Conservation (phyloP, 1,140 invertebrate genomes). For the Samia ricini region DNA sequence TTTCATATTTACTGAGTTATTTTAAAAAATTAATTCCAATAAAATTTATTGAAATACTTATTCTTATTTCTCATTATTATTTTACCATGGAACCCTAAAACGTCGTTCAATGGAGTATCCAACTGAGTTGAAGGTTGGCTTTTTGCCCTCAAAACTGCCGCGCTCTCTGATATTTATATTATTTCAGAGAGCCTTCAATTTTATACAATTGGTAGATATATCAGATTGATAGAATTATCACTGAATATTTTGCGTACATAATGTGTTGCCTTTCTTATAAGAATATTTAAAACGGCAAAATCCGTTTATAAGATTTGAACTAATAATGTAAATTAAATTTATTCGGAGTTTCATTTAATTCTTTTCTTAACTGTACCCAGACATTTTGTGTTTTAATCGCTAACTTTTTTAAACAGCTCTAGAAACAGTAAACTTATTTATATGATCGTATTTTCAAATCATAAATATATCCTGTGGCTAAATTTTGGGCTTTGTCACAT, state of each 20-base stretch:
- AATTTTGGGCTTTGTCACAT: too few relatives aligned
- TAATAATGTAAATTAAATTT: background rate
- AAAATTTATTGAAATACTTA: too few relatives aligned
- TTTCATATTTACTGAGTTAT: too few relatives aligned
- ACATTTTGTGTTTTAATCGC: background rate
- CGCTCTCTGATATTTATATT: constrained; percentile 32
- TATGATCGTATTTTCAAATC: too few relatives aligned
- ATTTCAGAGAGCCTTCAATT: constrained; percentile 13
- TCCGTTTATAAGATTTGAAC: background rate
- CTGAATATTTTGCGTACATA: background rate
- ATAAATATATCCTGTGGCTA: too few relatives aligned
- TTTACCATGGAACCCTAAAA: constrained; percentile 16
- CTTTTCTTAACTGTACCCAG: background rate
- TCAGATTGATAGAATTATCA: background rate
- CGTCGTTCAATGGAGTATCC: constrained; percentile 11
- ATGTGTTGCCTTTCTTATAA: background rate
- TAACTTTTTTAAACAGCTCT: too few relatives aligned
- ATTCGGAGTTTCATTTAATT: background rate
- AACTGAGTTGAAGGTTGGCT: constrained; percentile 29
- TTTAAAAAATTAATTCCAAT: too few relatives aligned
- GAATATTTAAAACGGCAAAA: background rate
- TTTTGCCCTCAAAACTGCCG: constrained; percentile 26
- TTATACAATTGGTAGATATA: background rate
- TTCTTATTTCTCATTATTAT: too few relatives aligned
- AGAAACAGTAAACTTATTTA: too few relatives aligned